Conservation (phyloP, 1,140 invertebrate genomes). For the Pentalonia nigronervosa region DNA sequence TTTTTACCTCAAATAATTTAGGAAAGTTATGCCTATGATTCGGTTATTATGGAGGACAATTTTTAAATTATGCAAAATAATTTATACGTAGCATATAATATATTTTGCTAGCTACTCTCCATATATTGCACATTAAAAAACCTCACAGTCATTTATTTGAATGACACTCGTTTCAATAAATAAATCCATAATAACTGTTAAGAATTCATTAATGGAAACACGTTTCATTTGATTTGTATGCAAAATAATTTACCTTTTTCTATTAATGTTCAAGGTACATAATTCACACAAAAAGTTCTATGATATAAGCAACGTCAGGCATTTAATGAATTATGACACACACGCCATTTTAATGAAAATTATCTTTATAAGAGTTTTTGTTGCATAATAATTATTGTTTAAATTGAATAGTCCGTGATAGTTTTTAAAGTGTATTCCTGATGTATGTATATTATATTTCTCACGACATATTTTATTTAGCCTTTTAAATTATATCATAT, state of each 20-base stretch:
- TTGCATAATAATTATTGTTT: too few relatives aligned
- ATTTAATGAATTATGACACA: not conserved
- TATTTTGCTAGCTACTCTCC: not conserved
- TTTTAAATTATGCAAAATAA: not conserved
- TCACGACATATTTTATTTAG: too few relatives aligned
- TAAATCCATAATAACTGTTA: not conserved
- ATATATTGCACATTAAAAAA: not conserved
- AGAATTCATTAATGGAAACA: not conserved
- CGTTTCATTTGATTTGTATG: not conserved
- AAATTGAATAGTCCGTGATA: too few relatives aligned
- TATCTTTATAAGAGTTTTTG: too few relatives aligned
- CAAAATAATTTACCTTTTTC: not conserved
- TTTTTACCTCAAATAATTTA: not conserved
- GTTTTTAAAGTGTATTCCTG: too few relatives aligned
- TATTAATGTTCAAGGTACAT: not conserved
- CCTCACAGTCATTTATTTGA: not conserved
- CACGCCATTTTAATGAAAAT: not conserved
- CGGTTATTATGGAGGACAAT: not conserved
- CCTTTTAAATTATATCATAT: too few relatives aligned
- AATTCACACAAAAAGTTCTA: not conserved
- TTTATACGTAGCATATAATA: not conserved
- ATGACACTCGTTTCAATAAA: not conserved
- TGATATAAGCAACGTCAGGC: not conserved
- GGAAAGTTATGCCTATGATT: not conserved
- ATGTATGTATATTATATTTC: too few relatives aligned